These are phyloP conservation scores for Eriosoma lanigerum DNA, from an alignment of 1,140 invertebrate species.

Conservation along the genomic window DNA sequence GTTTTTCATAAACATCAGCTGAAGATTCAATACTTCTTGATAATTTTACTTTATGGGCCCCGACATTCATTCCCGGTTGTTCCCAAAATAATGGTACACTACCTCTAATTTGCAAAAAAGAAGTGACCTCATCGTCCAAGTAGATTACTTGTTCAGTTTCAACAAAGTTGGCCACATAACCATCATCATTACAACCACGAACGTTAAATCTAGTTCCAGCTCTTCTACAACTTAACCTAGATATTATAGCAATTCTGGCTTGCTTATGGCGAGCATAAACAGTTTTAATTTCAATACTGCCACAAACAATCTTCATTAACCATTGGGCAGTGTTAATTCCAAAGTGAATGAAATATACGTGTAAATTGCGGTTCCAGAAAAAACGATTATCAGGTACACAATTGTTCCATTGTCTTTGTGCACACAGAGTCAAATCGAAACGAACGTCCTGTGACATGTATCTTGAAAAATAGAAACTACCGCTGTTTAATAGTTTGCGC, in stretches of 20 bases:
- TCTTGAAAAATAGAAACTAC: conserved; percentile 96
- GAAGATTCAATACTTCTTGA: conserved; percentile 92
- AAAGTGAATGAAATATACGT: conserved; percentile 87
- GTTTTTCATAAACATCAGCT: conserved; percentile 86
- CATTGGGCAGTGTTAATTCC: conserved; percentile 85
- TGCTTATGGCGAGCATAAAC: conserved; percentile 92
- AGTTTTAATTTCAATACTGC: conserved; percentile 92
- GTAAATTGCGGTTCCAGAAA: conserved; percentile 94
- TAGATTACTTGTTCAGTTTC: conserved; percentile 98
- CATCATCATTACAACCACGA: conserved; percentile 97
- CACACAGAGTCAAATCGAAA: conserved; percentile 89
- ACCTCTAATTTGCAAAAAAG: conserved; percentile 86
- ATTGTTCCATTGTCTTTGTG: conserved; percentile 80
- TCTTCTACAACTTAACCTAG: conserved; percentile 92
- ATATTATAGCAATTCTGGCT: conserved; percentile 90
- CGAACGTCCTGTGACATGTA: conserved; percentile 61
- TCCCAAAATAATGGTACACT: conserved; percentile 99
- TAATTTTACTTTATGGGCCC: conserved; percentile 97
- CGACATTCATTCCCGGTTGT: conserved; percentile 90
- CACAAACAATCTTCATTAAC: conserved; percentile 92
- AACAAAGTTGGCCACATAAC: conserved; percentile 99
- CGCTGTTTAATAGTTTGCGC: conserved; percentile 88
- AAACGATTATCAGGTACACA: conserved; percentile 88
- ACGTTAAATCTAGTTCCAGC: conserved; percentile 95
- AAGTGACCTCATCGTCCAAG: conserved; percentile 82